phyloP scores from a whole-genome alignment of 2,888 invertebrate species.

The Malacosoma neustria region DNA sequence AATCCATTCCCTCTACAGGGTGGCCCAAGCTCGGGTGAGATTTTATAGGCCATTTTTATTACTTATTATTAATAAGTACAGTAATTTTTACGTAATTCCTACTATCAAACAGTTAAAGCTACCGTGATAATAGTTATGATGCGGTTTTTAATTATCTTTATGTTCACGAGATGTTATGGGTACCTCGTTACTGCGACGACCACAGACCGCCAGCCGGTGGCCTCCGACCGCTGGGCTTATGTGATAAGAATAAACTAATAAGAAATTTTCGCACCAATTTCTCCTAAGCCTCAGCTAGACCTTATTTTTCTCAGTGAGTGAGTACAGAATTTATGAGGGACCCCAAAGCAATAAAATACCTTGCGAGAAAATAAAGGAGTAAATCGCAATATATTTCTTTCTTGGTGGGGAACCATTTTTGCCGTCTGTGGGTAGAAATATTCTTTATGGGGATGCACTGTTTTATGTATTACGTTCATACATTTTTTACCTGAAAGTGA shows the following conservation, averaged over 20 bases:
- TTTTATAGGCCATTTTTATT: no score
- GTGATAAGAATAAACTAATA: slow-evolving; percentile 58
- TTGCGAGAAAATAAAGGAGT: slow-evolving; percentile 72
- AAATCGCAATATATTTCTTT: slow-evolving; percentile 73
- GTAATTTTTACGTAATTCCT: no score
- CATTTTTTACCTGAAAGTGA: slow-evolving; percentile 18
- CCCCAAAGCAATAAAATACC: slow-evolving; percentile 73
- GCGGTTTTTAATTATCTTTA: no score
- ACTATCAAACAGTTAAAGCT: no score
- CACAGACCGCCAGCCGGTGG: slow-evolving; percentile 20
- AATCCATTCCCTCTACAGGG: no score
- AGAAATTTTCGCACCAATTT: slow-evolving; percentile 61
- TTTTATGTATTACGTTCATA: slow-evolving; percentile 41
- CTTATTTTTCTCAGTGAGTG: slow-evolving; percentile 70
- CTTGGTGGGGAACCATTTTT: slow-evolving; percentile 58
- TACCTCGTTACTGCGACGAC: not conserved
- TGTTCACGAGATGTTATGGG: no score
- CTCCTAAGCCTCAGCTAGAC: slow-evolving; percentile 44
- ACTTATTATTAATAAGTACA: no score
- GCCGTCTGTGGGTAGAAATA: slow-evolving; percentile 53
- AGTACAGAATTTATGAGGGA: slow-evolving; percentile 68
- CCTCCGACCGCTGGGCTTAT: slow-evolving; percentile 27
- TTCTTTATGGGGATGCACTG: slow-evolving; percentile 41
- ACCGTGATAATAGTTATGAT: no score
- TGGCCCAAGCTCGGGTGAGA: no score